Percentiles rank a stretch among this genome's conserved stretches.
Evolutionary conservation across 2,888 invertebrate genomes (phyloP).

Genomic region (Acronicta alni): DNA sequence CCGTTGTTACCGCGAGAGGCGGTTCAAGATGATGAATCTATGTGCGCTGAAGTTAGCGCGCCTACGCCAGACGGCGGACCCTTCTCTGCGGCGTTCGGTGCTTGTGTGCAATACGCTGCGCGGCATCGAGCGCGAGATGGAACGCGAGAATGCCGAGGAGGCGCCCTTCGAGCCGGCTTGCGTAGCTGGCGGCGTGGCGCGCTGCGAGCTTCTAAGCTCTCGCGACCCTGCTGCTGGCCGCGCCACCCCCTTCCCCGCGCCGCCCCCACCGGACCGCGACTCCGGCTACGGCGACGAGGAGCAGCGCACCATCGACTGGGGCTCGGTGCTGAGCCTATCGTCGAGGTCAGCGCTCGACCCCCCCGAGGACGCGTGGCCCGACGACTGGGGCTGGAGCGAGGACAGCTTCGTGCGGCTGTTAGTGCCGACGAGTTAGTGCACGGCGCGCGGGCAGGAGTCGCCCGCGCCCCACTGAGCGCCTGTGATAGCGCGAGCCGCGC

Average conservation of each 20-base stretch:
- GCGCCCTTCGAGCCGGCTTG: slow-evolving; percentile 86
- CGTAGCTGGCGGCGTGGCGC: slow-evolving; percentile 85
- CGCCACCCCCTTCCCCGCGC: slow-evolving; percentile 92
- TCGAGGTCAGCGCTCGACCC: slow-evolving; percentile 96
- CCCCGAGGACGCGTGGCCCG: slow-evolving; percentile 93
- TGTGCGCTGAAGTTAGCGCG: slow-evolving; percentile 97
- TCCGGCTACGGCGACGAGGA: slow-evolving; percentile 94
- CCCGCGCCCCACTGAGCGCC: slow-evolving; percentile 86
- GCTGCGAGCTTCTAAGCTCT: slow-evolving; percentile 89
- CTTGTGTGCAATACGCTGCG: slow-evolving; percentile 97
- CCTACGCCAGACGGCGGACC: slow-evolving; percentile 96
- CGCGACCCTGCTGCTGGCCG: slow-evolving; percentile 88
- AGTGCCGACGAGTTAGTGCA: slow-evolving; percentile 91
- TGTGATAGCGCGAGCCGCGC: slow-evolving; percentile 80
- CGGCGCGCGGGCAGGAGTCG: slow-evolving; percentile 85
- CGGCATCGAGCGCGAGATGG: slow-evolving; percentile 96
- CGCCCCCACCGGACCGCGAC: slow-evolving; percentile 90
- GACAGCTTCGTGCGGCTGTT: slow-evolving; percentile 93
- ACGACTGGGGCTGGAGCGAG: slow-evolving; percentile 90
- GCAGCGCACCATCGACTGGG: slow-evolving; percentile 96
- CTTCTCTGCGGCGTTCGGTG: slow-evolving; percentile 96
- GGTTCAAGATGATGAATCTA: slow-evolving; percentile 96
- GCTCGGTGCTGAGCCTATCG: slow-evolving; percentile 95
- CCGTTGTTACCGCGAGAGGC: slow-evolving; percentile 95
- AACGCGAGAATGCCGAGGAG: slow-evolving; percentile 90